A percentile compares a stretch with the other conserved stretches of the same genome.
Evolutionary conservation across 2,797 vertebrate genomes (phyloP).

Genomic region (Tragelaphus eurycerus): DNA sequence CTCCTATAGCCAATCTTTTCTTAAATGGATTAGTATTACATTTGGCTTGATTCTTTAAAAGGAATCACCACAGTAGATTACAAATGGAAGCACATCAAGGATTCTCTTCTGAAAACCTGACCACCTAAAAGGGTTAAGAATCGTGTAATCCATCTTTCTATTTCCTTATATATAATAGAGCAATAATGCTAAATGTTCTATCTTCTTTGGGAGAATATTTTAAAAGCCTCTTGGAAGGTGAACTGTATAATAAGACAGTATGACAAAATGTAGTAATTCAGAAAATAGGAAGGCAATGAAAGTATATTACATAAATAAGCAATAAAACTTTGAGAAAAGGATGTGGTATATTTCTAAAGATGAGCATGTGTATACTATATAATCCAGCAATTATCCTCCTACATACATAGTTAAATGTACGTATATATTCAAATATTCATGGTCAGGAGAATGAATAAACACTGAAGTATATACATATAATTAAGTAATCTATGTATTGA

Average conservation of each 20-base stretch:
- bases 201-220: conserved; percentile 39
- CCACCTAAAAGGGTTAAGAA: neutral
- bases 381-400: neutral
- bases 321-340: conserved; percentile 24
- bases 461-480: neutral
- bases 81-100: conserved; percentile 20
- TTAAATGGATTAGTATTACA: conserved; percentile 18
- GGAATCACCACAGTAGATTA: neutral
- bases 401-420: neutral
- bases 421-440: neutral
- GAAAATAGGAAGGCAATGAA: conserved; percentile 7
- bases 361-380: neutral
- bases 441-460: neutral
- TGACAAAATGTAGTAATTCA: conserved; percentile 21
- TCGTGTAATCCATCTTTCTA: neutral
- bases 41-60: conserved; percentile 28
- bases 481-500: neutral
- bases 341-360: neutral
- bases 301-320: conserved; percentile 1
- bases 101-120: conserved; percentile 5
- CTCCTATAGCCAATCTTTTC: neutral
- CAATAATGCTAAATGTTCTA: neutral
- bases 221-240: conserved; percentile 32
- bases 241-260: neutral
- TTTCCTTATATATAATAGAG: neutral